Percentiles rank a stretch among this genome's conserved stretches.
phyloP scores from a whole-genome alignment of 2,888 invertebrate genomes.

The Drosophila kokeensis region DNA sequence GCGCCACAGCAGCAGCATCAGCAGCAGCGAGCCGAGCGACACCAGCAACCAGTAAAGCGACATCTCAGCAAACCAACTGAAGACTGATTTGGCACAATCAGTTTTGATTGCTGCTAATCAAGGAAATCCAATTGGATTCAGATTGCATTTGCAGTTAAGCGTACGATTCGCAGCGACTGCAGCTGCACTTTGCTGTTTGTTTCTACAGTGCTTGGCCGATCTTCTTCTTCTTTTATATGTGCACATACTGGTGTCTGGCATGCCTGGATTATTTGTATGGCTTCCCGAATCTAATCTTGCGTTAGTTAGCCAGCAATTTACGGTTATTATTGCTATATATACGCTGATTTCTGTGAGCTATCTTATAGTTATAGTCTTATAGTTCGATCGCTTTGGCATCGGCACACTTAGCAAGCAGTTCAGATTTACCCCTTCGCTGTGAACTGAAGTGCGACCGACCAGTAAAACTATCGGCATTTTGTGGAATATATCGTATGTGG shows the following conservation, averaged over 20 bases:
- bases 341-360: background rate
- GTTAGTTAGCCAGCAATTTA: conserved; percentile 7
- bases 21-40: conserved; percentile 7
- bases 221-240: background rate
- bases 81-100: conserved; percentile 20
- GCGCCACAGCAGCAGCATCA: conserved; percentile 54
- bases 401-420: background rate
- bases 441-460: background rate
- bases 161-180: background rate
- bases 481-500: conserved; percentile 30
- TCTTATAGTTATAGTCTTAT: background rate
- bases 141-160: conserved; percentile 20
- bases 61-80: conserved; percentile 22
- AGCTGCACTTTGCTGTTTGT: background rate
- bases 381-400: background rate
- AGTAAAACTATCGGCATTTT: conserved; percentile 4
- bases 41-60: conserved; percentile 28
- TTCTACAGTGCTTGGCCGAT: background rate
- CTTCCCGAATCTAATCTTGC: conserved; percentile 42
- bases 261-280: conserved; percentile 2
- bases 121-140: conserved; percentile 21
- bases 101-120: conserved; percentile 34
- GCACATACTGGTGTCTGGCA: too few relatives aligned
- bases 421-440: background rate
- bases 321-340: background rate